Evolutionary conservation across 2,888 invertebrate genomes (phyloP).

Genomic region (Erebia epiphron): DNA sequence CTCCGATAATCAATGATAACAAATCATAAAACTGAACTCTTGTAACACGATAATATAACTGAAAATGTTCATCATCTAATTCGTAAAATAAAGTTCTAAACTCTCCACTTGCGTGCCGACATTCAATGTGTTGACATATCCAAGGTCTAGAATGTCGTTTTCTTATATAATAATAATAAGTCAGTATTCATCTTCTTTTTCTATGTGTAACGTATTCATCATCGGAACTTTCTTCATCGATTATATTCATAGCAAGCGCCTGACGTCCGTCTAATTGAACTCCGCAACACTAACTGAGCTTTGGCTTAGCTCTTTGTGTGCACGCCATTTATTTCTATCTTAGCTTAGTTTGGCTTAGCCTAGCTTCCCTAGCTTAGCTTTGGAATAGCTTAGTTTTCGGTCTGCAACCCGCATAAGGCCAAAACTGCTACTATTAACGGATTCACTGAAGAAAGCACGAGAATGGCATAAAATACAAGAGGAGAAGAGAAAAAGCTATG

Average conservation of each 20-base stretch:
- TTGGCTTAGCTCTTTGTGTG: constrained; percentile 12
- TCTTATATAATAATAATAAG: constrained; percentile 20
- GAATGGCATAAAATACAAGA: too few relatives aligned
- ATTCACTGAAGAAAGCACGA: too few relatives aligned
- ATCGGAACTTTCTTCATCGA: too few relatives aligned
- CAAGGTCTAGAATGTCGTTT: constrained; percentile 27
- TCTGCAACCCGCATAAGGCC: too few relatives aligned
- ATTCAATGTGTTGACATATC: constrained; percentile 35
- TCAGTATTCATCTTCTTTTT: constrained; percentile 21
- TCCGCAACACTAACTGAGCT: constrained; percentile 14
- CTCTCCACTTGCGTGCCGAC: constrained; percentile 30
- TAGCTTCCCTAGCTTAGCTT: constrained; percentile 10
- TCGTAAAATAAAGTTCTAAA: constrained; percentile 7
- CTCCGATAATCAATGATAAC: too few relatives aligned
- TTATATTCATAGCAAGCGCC: constrained; percentile 5
- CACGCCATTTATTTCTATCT: constrained; percentile 6
- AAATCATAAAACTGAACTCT: too few relatives aligned
- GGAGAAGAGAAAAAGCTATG: too few relatives aligned
- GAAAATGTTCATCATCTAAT: constrained; percentile 35
- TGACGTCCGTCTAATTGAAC: constrained; percentile 11
- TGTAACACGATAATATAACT: constrained; percentile 36
- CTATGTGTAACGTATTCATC: too few relatives aligned
- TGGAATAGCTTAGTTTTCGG: too few relatives aligned
- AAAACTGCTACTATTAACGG: too few relatives aligned
- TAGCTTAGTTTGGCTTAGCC: constrained; percentile 8